Evolutionary conservation across 2,797 vertebrate genomes (phyloP).

Genomic region (Meda fulgida): DNA sequence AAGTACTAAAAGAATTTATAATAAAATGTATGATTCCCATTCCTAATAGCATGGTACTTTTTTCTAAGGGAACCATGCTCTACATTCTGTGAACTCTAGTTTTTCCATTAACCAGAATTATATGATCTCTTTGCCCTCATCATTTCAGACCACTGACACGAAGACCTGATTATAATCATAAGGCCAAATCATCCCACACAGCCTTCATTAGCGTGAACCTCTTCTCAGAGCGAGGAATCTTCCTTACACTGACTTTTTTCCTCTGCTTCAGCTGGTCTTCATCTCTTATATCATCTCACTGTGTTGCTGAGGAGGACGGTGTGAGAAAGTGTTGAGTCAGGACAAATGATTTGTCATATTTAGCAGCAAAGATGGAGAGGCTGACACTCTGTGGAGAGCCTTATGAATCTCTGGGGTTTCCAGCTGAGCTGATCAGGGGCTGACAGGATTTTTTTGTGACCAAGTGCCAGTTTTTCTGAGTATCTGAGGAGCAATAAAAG

Average conservation of each 20-base stretch:
- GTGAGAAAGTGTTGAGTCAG: constrained; percentile 55
- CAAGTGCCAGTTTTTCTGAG: constrained; percentile 24
- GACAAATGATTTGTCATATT: constrained; percentile 51
- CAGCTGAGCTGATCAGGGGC: constrained; percentile 29
- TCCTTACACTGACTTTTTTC: constrained; percentile 17
- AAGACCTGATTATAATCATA: constrained; percentile 21
- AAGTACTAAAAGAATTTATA: not conserved
- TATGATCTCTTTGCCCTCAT: constrained; percentile 25
- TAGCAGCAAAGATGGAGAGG: constrained; percentile 37
- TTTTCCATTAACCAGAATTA: constrained; percentile 18
- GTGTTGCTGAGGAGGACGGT: constrained; percentile 36
- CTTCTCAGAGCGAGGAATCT: not conserved
- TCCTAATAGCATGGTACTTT: not conserved
- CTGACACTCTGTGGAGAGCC: constrained; percentile 7
- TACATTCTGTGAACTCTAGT: not conserved
- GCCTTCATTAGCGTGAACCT: constrained; percentile 9
- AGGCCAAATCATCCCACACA: constrained; percentile 32
- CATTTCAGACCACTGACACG: constrained; percentile 21
- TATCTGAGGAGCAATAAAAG: constrained; percentile 25
- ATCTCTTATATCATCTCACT: constrained; percentile 33
- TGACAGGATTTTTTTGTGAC: constrained; percentile 19
- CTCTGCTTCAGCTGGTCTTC: constrained; percentile 10
- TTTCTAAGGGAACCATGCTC: not conserved
- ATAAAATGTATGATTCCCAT: not conserved
- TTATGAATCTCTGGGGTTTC: constrained; percentile 47